These are phyloP conservation scores for Cyprinodon tularosa DNA, from an alignment of 2,113 vertebrate species.

Conservation along the genomic window DNA sequence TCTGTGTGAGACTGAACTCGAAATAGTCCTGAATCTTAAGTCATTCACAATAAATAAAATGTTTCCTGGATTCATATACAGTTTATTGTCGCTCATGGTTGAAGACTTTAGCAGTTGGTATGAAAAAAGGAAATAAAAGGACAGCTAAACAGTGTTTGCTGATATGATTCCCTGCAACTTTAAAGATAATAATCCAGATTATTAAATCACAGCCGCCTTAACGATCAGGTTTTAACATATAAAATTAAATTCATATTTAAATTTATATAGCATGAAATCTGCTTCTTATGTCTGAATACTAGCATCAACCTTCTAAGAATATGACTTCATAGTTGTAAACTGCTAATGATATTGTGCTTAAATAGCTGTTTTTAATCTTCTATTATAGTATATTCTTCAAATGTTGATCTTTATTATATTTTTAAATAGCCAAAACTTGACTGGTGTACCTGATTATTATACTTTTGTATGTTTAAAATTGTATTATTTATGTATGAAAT, in stretches of 20 bases:
- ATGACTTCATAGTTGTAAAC: too few relatives aligned
- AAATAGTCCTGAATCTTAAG: not conserved
- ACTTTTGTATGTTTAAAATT: too few relatives aligned
- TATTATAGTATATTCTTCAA: too few relatives aligned
- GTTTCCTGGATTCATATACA: not conserved
- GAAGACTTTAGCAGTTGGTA: not conserved
- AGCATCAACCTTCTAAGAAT: too few relatives aligned
- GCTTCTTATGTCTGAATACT: not conserved
- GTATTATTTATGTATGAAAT: too few relatives aligned
- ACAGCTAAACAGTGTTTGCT: not conserved
- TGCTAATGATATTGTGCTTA: too few relatives aligned
- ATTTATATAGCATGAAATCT: not conserved
- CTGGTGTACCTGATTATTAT: too few relatives aligned
- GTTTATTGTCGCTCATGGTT: not conserved
- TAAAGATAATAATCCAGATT: not conserved
- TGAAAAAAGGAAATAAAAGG: not conserved
- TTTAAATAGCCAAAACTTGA: too few relatives aligned
- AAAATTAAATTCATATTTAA: not conserved
- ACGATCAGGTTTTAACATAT: not conserved
- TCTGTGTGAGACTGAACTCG: not conserved
- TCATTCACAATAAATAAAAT: conserved; percentile 26
- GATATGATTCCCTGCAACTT: not conserved
- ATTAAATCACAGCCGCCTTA: not conserved
- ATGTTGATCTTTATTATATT: too few relatives aligned
- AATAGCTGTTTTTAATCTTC: too few relatives aligned